Conservation (phyloP, 2,888 invertebrate genomes). For the Molanna angustata region DNA sequence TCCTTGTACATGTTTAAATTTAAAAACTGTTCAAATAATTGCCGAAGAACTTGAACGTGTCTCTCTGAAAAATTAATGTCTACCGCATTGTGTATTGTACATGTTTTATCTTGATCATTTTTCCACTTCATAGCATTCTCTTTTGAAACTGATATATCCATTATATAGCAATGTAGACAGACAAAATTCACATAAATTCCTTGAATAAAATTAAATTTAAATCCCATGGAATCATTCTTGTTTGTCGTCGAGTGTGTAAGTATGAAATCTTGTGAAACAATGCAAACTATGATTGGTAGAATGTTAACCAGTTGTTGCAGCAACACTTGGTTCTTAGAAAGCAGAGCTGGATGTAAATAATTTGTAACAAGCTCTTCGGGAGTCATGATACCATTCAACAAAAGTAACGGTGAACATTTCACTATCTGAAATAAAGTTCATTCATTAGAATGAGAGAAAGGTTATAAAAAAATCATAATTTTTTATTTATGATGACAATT, state of each 20-base stretch:
- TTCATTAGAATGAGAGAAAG: no score
- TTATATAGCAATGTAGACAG: conserved; percentile 44
- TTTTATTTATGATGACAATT: no score
- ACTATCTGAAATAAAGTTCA: conserved; percentile 46
- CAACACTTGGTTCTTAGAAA: conserved; percentile 41
- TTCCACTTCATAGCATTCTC: no score
- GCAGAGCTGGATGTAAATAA: conserved; percentile 46
- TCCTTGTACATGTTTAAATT: conserved; percentile 42
- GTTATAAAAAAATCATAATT: no score
- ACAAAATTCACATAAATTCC: conserved; percentile 38
- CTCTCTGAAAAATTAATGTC: conserved; percentile 8
- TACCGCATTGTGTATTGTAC: no score
- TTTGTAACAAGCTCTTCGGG: conserved; percentile 48
- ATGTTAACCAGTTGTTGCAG: conserved; percentile 40
- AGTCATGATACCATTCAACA: conserved; percentile 42
- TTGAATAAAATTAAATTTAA: conserved; percentile 21
- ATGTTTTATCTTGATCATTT: no score
- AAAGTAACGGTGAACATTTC: conserved; percentile 41
- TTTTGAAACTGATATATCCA: conserved; percentile 20
- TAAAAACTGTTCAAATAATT: conserved; percentile 45
- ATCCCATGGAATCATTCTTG: conserved; percentile 7
- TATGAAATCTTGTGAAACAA: conserved; percentile 37
- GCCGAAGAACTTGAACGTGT: conserved; percentile 30
- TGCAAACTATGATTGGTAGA: conserved; percentile 43
- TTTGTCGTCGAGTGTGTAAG: conserved; percentile 3